Evolutionary conservation across 2,888 invertebrate genomes (phyloP).

Genomic region (Nymphalis polychloros): DNA sequence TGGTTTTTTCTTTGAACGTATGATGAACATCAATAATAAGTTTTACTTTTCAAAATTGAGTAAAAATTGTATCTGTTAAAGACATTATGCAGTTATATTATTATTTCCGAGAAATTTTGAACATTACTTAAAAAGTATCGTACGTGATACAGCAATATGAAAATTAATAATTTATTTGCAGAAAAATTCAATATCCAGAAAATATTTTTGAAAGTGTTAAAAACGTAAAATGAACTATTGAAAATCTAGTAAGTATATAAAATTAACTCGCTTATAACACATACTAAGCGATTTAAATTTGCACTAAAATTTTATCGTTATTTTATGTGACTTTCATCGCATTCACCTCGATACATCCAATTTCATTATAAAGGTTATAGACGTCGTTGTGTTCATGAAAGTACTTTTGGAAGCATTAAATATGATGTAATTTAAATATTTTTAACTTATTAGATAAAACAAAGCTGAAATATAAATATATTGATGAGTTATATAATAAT

Average conservation of each 20-base stretch:
- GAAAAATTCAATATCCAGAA: not conserved
- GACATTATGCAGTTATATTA: too few relatives aligned
- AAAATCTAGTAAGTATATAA: constrained; percentile 9
- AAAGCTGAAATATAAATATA: too few relatives aligned
- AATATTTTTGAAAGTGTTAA: not conserved
- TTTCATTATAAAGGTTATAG: constrained; percentile 17
- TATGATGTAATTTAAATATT: not conserved
- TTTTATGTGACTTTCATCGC: constrained; percentile 23
- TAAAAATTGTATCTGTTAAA: too few relatives aligned
- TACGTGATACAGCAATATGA: not conserved
- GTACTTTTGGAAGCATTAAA: not conserved
- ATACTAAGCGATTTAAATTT: constrained; percentile 20
- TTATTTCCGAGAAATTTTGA: too few relatives aligned
- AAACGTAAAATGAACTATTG: not conserved
- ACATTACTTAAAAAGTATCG: too few relatives aligned
- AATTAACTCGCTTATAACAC: constrained; percentile 15
- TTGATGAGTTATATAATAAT: too few relatives aligned
- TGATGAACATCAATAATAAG: too few relatives aligned
- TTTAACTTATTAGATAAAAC: too few relatives aligned
- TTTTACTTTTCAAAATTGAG: too few relatives aligned
- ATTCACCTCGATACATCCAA: constrained; percentile 12
- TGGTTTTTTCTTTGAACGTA: too few relatives aligned
- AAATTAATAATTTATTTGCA: not conserved
- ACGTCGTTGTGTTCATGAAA: constrained; percentile 10
- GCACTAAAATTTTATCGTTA: constrained; percentile 21